These are phyloP conservation scores for Drosophila kuntzei DNA, from an alignment of 2,888 invertebrate genomes.

Conservation along the genomic window DNA sequence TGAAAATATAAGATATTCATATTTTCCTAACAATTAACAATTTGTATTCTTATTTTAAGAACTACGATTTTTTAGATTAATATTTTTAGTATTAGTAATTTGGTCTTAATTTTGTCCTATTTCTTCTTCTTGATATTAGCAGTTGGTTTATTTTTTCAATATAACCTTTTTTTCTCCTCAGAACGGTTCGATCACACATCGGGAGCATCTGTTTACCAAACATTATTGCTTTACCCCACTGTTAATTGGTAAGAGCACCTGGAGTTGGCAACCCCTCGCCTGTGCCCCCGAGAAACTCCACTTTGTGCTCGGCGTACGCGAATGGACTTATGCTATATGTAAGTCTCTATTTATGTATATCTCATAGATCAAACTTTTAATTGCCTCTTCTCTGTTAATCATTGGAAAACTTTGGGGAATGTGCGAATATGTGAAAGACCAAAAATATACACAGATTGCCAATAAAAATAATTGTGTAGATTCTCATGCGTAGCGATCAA, in stretches of 20 bases:
- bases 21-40: no score
- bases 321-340: conserved; percentile 83
- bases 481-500: conserved; percentile 30
- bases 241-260: conserved; percentile 43
- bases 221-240: conserved; percentile 76
- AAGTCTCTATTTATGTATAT: conserved; percentile 51
- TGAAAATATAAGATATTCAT: no score
- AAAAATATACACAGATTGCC: conserved; percentile 43
- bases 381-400: neutral
- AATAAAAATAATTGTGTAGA: conserved; percentile 58
- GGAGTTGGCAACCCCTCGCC: conserved; percentile 82
- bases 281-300: conserved; percentile 74
- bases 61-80: no score
- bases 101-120: no score
- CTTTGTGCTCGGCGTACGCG: conserved; percentile 72
- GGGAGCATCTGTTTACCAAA: conserved; percentile 67
- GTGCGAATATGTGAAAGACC: conserved; percentile 3
- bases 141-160: neutral
- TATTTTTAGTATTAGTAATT: no score
- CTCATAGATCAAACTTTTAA: neutral
- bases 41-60: no score
- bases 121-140: no score
- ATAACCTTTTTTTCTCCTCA: neutral
- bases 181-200: conserved; percentile 76
- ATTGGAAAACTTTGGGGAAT: conserved; percentile 14